Conservation (phyloP, 1,140 invertebrate species). For the Trichoplusia ni region DNA sequence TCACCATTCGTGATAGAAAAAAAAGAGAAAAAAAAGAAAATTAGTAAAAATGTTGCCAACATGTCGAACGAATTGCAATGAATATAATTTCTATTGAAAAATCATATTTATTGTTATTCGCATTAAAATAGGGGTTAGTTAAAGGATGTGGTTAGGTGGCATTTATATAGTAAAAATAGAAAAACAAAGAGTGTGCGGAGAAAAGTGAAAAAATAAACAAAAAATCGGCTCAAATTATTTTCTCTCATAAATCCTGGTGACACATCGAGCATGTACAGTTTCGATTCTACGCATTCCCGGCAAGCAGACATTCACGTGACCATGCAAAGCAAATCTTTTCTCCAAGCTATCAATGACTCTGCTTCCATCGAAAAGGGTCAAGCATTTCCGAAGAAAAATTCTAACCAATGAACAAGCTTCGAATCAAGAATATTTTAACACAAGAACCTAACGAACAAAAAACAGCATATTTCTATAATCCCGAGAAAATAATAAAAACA, state of each 20-base stretch:
- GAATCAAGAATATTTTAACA: background rate
- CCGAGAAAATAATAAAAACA: background rate
- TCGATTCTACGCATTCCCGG: slow-evolving; percentile 29
- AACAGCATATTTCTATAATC: background rate
- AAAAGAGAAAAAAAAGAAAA: slow-evolving; percentile 56
- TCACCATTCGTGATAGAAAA: slow-evolving; percentile 39
- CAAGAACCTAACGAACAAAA: background rate
- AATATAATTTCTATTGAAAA: slow-evolving; percentile 2
- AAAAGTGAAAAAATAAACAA: slow-evolving; percentile 43
- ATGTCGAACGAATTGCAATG: background rate
- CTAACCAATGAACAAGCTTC: background rate
- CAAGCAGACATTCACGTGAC: slow-evolving; percentile 33
- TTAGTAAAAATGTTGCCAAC: slow-evolving; percentile 78
- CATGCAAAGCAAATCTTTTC: slow-evolving; percentile 44
- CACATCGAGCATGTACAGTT: slow-evolving; percentile 77
- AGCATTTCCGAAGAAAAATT: background rate
- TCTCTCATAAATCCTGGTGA: slow-evolving; percentile 48
- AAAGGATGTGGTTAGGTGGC: slow-evolving; percentile 22
- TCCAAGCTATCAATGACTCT: background rate
- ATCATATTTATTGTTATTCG: slow-evolving; percentile 15
- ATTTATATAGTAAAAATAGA: slow-evolving; percentile 21
- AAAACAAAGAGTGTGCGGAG: slow-evolving; percentile 30
- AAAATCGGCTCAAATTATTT: slow-evolving; percentile 28
- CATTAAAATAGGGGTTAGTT: slow-evolving; percentile 22
- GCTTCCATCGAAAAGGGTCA: background rate